A percentile compares a stretch with the other conserved stretches of the same genome.
Evolutionary conservation across 2,888 invertebrate species (phyloP).

Genomic region (Lissonota sp.): DNA sequence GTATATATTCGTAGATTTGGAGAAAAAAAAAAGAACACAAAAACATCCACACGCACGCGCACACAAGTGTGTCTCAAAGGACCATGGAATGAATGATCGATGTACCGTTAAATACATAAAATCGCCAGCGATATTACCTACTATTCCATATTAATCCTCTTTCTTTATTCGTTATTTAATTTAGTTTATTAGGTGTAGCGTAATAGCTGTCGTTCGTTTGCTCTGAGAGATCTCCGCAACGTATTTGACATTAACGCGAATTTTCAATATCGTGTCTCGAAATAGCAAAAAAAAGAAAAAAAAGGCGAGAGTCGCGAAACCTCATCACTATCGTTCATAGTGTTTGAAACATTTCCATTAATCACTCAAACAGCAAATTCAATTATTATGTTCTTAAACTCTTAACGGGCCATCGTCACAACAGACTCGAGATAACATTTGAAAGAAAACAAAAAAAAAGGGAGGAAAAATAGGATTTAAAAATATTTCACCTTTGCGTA

Average conservation of each 20-base stretch:
- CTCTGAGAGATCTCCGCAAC: slow-evolving; percentile 16
- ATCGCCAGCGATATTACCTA: slow-evolving; percentile 80
- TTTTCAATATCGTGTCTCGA: not conserved
- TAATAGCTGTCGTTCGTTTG: slow-evolving; percentile 5
- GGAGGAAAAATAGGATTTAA: not conserved
- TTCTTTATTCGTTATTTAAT: slow-evolving; percentile 68
- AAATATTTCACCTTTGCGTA: not conserved
- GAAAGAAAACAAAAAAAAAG: not conserved
- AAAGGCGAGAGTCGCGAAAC: not conserved
- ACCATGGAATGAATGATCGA: slow-evolving; percentile 79
- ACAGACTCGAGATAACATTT: not conserved
- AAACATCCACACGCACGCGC: not conserved
- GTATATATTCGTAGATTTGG: not conserved
- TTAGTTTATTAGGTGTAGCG: slow-evolving; percentile 47
- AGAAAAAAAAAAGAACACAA: slow-evolving; percentile 25
- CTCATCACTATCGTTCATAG: not conserved
- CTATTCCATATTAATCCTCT: slow-evolving; percentile 59
- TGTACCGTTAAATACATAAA: slow-evolving; percentile 79
- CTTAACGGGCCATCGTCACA: not conserved
- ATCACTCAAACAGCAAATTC: not conserved
- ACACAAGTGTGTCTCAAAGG: slow-evolving; percentile 58
- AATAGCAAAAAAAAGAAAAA: not conserved
- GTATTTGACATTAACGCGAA: not conserved
- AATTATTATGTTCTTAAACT: not conserved
- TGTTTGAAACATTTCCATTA: not conserved